Base-by-base conservation (phyloP, 2,888 invertebrate genomes). In the Mesorhabditis sp. region DNA sequence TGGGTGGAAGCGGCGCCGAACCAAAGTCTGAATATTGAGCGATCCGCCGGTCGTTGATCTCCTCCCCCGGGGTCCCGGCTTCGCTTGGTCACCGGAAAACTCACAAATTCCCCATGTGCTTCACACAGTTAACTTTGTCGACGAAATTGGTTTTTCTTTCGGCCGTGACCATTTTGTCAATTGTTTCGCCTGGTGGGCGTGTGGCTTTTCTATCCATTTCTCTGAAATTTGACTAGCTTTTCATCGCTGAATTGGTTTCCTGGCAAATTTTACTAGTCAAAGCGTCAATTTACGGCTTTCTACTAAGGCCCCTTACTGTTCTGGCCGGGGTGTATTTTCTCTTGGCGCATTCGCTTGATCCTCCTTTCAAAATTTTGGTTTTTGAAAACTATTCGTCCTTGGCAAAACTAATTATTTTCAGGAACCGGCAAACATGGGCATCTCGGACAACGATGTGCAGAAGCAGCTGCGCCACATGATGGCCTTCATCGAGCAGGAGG, bases 401-500 rank as follows among this genome's bases (percentile, higher is more conserved):
- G 58, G 7, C 58, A 50, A 50, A 50, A n/a, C n/a, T 50, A 13
- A 50, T 50, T 50, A 13, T 50, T 10, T 50, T 50, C n/a, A 50
- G 58, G n/a, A 62, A 10, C 15, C 63, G 63, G 58, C 43, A 71
- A 70, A n/a, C 71, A 85, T 86, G 85, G 85, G 84, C 65, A 83
- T 86, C 76, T 83, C 82, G 67, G 86, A 86, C 75, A 82, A 80
- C 66, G 86, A 86, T 70, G 86, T 86, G 43, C 86, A 86, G 74
- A 86, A 86, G 75, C 86, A 97, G 95, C 97, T 98, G 89, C 95
- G 96, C 90, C 97, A 98, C 88, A 98, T 98, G 98, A 97, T 98
- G 94, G 96, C 96, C 89, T 98, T 98, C 91, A 98, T 98, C 89
- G 97, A 98, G 89, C 97, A 98, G 90, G 97, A 98, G 89, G 98